phyloP scores from a whole-genome alignment of 2,113 vertebrate genomes.

The Pituophis catenifer region DNA sequence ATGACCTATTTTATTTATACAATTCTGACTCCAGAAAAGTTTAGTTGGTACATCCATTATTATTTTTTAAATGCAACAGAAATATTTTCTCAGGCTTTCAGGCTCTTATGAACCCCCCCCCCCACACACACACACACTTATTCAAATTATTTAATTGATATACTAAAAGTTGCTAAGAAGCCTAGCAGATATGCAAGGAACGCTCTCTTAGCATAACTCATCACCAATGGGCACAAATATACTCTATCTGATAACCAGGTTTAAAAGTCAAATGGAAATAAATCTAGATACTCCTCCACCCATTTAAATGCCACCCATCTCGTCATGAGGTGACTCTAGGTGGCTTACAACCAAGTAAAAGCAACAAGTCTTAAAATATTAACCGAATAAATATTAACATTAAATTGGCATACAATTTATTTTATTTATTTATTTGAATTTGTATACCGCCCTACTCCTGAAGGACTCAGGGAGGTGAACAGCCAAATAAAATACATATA shows the following conservation, averaged over 20 bases:
- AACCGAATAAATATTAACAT: too few species aligned
- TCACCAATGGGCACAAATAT: not conserved
- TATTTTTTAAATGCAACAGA: not conserved
- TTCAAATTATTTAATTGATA: not conserved
- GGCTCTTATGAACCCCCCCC: not conserved
- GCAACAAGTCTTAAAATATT: too few species aligned
- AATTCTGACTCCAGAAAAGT: not conserved
- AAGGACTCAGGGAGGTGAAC: too few species aligned
- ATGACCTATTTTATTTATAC: not conserved
- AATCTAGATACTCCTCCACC: not conserved
- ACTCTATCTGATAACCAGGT: not conserved
- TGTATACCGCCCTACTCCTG: too few species aligned
- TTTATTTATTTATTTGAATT: too few species aligned
- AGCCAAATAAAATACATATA: too few species aligned
- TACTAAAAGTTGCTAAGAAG: not conserved
- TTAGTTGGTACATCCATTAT: not conserved
- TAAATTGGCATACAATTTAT: too few species aligned
- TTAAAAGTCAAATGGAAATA: not conserved
- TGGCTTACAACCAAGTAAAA: too few species aligned
- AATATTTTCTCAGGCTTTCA: not conserved
- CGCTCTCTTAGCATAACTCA: not conserved
- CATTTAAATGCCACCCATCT: too few species aligned
- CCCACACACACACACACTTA: not conserved
- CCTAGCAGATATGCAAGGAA: not conserved
- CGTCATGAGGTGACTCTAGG: too few species aligned